These are phyloP conservation scores for Ferrisia virgata DNA, from an alignment of 2,888 invertebrate species.

Conservation along the genomic window DNA sequence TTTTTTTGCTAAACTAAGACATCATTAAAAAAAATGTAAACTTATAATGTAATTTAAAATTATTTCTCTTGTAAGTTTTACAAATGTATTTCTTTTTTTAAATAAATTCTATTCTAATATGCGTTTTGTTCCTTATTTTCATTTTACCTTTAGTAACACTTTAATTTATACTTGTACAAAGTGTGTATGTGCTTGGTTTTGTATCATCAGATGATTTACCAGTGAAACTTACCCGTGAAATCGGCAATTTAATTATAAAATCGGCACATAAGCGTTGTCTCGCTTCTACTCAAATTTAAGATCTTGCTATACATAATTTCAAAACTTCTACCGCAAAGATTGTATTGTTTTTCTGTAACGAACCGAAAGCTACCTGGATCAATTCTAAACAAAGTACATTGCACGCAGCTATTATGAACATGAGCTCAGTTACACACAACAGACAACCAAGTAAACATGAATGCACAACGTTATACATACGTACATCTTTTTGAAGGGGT, in stretches of 20 bases:
- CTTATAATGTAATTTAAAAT: slow-evolving; percentile 26
- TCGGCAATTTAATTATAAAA: not conserved
- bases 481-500: not conserved
- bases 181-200: not conserved
- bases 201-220: not conserved
- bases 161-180: not conserved
- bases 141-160: not conserved
- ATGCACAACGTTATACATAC: not conserved
- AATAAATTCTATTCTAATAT: slow-evolving; percentile 29
- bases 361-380: not conserved
- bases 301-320: not conserved
- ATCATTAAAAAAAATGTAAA: not conserved
- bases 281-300: not conserved
- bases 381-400: not conserved
- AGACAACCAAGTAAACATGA: not conserved
- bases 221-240: not conserved
- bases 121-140: not conserved
- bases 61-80: slow-evolving; percentile 30
- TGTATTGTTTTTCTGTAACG: not conserved
- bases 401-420: not conserved
- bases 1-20: slow-evolving; percentile 3
- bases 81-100: slow-evolving; percentile 32
- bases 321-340: not conserved
- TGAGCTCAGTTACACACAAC: not conserved
- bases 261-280: not conserved